Evolutionary conservation across 2,797 vertebrate species (phyloP).

Genomic region (Myripristis murdjan): DNA sequence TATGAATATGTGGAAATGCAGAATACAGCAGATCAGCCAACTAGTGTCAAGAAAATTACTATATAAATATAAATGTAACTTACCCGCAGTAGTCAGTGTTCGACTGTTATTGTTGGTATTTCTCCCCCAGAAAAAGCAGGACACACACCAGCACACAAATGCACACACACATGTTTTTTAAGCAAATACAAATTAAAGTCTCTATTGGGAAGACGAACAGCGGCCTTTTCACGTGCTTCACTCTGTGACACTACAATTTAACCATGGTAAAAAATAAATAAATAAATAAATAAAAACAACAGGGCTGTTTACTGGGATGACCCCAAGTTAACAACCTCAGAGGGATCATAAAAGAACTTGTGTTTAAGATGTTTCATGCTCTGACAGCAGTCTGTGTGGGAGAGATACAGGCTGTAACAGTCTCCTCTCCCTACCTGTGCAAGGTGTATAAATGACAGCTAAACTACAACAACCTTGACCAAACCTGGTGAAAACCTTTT

Average conservation of each 20-base stretch:
- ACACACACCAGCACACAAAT: slow-evolving; percentile 2
- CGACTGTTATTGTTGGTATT: not conserved
- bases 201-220: slow-evolving; percentile 15
- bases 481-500: slow-evolving; percentile 7
- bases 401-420: slow-evolving; percentile 65
- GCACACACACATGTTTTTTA: not conserved
- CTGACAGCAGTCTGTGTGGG: slow-evolving; percentile 54
- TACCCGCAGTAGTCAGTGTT: not conserved
- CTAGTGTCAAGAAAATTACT: too few relatives aligned
- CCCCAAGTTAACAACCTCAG: slow-evolving; percentile 59
- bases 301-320: slow-evolving; percentile 60
- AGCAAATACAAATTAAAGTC: slow-evolving; percentile 38
- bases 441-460: slow-evolving; percentile 48
- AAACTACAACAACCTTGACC: slow-evolving; percentile 45
- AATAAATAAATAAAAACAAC: too few relatives aligned
- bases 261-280: slow-evolving; percentile 43
- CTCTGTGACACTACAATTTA: slow-evolving; percentile 48
- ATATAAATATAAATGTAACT: not conserved
- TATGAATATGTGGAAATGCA: too few relatives aligned
- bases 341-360: slow-evolving; percentile 54
- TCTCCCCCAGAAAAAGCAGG: not conserved
- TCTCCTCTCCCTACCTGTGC: slow-evolving; percentile 42
- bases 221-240: slow-evolving; percentile 31
- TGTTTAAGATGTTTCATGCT: slow-evolving; percentile 50
- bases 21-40: too few relatives aligned